phyloP scores from a whole-genome alignment of 2,113 vertebrate species.

The Poicephalus gulielmi region DNA sequence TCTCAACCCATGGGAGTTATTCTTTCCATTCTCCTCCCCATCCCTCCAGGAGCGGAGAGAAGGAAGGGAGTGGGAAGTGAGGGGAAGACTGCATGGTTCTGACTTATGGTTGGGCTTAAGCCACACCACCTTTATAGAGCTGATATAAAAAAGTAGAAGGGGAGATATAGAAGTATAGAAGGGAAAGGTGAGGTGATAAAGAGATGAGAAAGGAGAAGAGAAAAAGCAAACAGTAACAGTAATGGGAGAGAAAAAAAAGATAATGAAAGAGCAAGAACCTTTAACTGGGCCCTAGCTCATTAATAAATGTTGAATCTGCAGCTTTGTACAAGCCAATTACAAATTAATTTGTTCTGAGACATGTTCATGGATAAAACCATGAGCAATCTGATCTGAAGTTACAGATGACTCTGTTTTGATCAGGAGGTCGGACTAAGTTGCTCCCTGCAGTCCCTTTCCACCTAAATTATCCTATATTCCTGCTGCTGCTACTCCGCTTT shows the following conservation, averaged over 20 bases:
- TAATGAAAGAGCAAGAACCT: background rate
- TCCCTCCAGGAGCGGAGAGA: too few species aligned
- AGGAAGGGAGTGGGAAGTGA: too few species aligned
- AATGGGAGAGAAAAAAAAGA: background rate
- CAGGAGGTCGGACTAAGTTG: background rate
- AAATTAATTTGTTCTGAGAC: background rate
- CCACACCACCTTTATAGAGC: background rate
- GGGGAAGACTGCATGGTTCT: too few species aligned
- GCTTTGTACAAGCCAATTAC: background rate
- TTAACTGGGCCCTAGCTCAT: background rate
- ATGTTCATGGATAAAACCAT: background rate
- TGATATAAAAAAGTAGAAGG: background rate
- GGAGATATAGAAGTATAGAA: background rate
- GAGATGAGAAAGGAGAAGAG: background rate
- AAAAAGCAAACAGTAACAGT: background rate
- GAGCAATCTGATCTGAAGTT: background rate
- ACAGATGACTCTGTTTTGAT: background rate
- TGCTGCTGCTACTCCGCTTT: background rate
- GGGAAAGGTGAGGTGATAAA: background rate
- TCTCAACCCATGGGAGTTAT: too few species aligned
- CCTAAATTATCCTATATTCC: background rate
- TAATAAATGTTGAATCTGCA: background rate
- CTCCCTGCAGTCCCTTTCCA: background rate
- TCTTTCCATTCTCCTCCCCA: too few species aligned
- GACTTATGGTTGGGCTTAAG: too few species aligned